Evolutionary conservation across 2,113 vertebrate genomes (phyloP).

Genomic region (Turdus rufiventris): DNA sequence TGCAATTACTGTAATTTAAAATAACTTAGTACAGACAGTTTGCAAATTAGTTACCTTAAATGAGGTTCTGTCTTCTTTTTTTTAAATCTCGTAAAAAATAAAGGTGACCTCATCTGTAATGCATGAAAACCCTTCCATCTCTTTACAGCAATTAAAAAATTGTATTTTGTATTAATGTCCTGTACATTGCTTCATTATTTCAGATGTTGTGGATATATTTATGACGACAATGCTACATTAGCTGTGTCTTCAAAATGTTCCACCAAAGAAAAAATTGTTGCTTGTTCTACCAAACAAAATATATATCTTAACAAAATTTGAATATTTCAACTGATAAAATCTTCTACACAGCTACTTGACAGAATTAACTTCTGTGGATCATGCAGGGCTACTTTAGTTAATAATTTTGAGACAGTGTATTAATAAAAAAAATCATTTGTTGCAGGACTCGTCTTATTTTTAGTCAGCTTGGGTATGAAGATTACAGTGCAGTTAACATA

Average conservation of each 20-base stretch:
- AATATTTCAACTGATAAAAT: not conserved
- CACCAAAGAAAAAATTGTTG: not conserved
- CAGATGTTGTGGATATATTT: not conserved
- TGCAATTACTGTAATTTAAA: too few species aligned
- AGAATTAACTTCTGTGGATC: not conserved
- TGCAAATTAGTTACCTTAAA: not conserved
- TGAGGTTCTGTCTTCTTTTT: not conserved
- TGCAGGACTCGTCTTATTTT: conserved; percentile 80
- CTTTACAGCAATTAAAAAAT: not conserved
- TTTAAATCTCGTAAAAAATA: not conserved
- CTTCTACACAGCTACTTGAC: not conserved
- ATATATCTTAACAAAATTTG: not conserved
- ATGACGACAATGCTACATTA: not conserved
- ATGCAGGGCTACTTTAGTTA: not conserved
- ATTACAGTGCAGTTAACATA: conserved; percentile 82
- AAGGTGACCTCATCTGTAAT: not conserved
- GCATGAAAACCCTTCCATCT: not conserved
- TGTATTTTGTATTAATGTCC: not conserved
- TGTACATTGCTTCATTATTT: not conserved
- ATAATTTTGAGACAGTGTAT: not conserved
- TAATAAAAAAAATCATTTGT: conserved; percentile 27
- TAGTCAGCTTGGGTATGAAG: conserved; percentile 75
- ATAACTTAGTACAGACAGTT: not conserved
- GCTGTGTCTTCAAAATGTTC: not conserved
- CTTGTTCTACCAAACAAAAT: not conserved